A percentile compares a stretch with the other conserved stretches of the same genome.
Conservation (phyloP, 2,113 vertebrate species). For the Leucosticte australis region DNA sequence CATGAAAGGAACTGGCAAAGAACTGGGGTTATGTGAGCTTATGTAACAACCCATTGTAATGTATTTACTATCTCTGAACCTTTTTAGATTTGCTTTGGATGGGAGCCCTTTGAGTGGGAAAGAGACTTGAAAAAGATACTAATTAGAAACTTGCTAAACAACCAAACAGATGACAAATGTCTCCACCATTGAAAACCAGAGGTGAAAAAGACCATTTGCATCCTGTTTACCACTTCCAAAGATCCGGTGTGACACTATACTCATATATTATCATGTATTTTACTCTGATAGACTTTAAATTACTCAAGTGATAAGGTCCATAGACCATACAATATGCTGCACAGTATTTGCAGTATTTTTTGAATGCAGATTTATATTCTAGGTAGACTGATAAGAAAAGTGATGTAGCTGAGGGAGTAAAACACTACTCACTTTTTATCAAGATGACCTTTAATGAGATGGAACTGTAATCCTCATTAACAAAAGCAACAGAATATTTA, state of each 20-base stretch:
- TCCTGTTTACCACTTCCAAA: background rate
- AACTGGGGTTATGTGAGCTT: background rate
- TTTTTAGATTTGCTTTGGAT: background rate
- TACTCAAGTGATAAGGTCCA: constrained; percentile 3
- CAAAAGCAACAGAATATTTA: background rate
- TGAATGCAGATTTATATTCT: background rate
- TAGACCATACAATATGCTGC: background rate
- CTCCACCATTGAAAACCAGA: background rate
- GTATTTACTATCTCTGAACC: background rate
- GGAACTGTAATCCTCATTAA: constrained; percentile 4
- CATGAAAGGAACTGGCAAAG: accelerated
- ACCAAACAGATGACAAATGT: background rate
- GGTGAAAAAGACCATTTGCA: constrained; percentile 1
- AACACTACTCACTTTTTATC: background rate
- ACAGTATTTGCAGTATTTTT: constrained; percentile 18
- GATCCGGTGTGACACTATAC: background rate
- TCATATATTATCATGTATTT: constrained; percentile 23
- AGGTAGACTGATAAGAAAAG: constrained; percentile 18
- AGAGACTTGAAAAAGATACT: background rate
- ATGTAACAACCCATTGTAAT: background rate
- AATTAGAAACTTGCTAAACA: constrained; percentile 5
- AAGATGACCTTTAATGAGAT: background rate
- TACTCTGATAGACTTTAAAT: constrained; percentile 7
- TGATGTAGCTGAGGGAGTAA: background rate
- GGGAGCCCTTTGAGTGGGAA: background rate